These are phyloP conservation scores for Peromyscus nudipes DNA, from an alignment of 2,797 vertebrate genomes.

Conservation along the genomic window DNA sequence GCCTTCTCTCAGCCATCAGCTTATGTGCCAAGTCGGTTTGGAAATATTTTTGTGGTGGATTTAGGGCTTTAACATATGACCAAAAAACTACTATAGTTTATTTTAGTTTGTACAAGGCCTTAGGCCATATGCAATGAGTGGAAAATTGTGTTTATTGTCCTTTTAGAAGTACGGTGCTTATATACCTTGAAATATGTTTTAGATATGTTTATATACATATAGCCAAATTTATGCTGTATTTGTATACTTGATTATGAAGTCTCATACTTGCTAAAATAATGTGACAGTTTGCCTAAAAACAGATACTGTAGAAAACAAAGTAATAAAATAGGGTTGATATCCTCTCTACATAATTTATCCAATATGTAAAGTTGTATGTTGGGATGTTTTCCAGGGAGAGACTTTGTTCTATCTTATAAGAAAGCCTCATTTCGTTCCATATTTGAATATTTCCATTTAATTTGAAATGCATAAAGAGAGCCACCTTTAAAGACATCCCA, in stretches of 20 bases:
- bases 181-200: constrained; percentile 41
- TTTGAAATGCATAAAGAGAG: not conserved
- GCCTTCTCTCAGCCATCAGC: not conserved
- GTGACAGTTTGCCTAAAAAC: constrained; percentile 32
- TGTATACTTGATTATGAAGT: constrained; percentile 3
- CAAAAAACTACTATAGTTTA: constrained; percentile 78
- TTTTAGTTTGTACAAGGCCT: constrained; percentile 73
- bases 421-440: not conserved
- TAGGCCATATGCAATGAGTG: constrained; percentile 39
- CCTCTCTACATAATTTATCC: not conserved
- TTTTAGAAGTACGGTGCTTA: constrained; percentile 49
- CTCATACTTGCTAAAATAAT: not conserved
- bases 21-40: constrained; percentile 49
- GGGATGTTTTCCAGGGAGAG: not conserved
- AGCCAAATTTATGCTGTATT: constrained; percentile 27
- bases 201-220: constrained; percentile 1
- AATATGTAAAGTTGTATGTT: not conserved
- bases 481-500: not conserved
- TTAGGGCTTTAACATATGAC: constrained; percentile 75
- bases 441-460: constrained; percentile 53
- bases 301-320: constrained; percentile 3
- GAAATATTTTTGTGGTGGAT: constrained; percentile 74
- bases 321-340: constrained; percentile 16
- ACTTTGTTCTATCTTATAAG: constrained; percentile 19
- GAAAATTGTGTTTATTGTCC: constrained; percentile 79